phyloP scores from a whole-genome alignment of 2,113 vertebrate genomes.

The chimpanzee (Pan troglodytes) region NHGRI_mPanTro3-v2.1_pri NC_086015.1:30037501-30038000 shows the following conservation, averaged over 20 bases:
- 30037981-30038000: neutral
- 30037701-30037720: neutral
- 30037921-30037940: neutral
- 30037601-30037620: neutral
- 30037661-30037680: neutral
- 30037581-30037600: neutral
- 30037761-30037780: neutral
- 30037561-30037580: neutral
- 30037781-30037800: neutral
- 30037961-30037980: neutral
- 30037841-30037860: neutral
- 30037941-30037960: neutral
- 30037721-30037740: neutral
- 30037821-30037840: neutral
- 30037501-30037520: neutral
- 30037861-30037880: neutral
- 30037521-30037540: neutral
- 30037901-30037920: neutral
- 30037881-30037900: neutral
- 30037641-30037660: neutral
- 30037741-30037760: neutral
- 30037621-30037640: neutral
- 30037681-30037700: neutral
- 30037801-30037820: neutral
- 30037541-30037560: neutral